Evolutionary conservation across 2,113 vertebrate species (phyloP).

Genomic region (rabbit (Oryctolagus cuniculus)): mOryCun1.1 NC_091433.1:193206001-193206500

Average conservation of each 20-base stretch:
- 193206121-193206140: neutral
- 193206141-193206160: neutral
- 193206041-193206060: neutral
- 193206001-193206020: neutral
- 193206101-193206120: no score
- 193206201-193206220: neutral
- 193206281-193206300: neutral
- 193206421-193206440: neutral
- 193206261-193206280: neutral
- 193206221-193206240: neutral
- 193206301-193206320: neutral
- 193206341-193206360: neutral
- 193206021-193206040: neutral
- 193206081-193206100: neutral
- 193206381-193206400: neutral
- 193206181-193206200: neutral
- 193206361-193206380: neutral
- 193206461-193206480: neutral
- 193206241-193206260: rapidly evolving
- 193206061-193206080: neutral
- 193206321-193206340: neutral
- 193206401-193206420: neutral
- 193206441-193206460: conserved; percentile 59
- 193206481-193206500: conserved; percentile 45
- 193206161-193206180: neutral